Evolutionary conservation across 2,888 invertebrate species (phyloP).

Genomic region (Syrphus vitripennis): DNA sequence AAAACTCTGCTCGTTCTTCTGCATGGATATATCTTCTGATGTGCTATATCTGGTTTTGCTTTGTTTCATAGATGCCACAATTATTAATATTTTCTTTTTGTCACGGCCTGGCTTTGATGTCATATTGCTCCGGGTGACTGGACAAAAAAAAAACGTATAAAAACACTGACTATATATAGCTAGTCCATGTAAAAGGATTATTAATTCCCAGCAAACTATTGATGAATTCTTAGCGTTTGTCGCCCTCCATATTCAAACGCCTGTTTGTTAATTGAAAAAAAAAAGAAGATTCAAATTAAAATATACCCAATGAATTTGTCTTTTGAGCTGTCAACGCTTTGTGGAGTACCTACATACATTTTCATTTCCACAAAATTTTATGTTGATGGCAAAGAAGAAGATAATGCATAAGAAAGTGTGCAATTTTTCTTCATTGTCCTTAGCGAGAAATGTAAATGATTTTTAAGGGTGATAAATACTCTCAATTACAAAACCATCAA

Average conservation of each 20-base stretch:
- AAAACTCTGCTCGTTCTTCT: slow-evolving; percentile 16
- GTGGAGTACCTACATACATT: too few species aligned
- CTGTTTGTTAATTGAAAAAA: slow-evolving; percentile 18
- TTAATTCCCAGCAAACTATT: slow-evolving; percentile 51
- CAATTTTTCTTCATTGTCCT: slow-evolving; percentile 58
- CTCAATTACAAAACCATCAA: slow-evolving; percentile 58
- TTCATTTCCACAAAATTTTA: neutral
- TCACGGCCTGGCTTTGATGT: slow-evolving; percentile 50
- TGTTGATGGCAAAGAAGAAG: neutral
- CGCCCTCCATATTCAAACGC: slow-evolving; percentile 6
- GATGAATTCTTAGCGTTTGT: slow-evolving; percentile 53
- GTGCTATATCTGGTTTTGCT: slow-evolving; percentile 17
- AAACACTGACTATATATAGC: too few species aligned
- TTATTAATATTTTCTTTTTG: slow-evolving; percentile 46
- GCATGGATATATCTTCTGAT: slow-evolving; percentile 3
- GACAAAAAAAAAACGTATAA: neutral
- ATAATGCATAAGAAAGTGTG: slow-evolving; percentile 18
- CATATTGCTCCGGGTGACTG: slow-evolving; percentile 39
- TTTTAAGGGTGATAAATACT: slow-evolving; percentile 63
- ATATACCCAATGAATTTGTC: neutral
- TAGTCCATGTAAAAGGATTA: slow-evolving; percentile 33
- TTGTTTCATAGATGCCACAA: slow-evolving; percentile 55
- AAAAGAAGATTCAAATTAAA: neutral
- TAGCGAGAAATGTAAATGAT: slow-evolving; percentile 55
- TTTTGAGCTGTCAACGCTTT: slow-evolving; percentile 31